Evolutionary conservation across 2,113 vertebrate species (phyloP).

Genomic region (Garra rufa): DNA sequence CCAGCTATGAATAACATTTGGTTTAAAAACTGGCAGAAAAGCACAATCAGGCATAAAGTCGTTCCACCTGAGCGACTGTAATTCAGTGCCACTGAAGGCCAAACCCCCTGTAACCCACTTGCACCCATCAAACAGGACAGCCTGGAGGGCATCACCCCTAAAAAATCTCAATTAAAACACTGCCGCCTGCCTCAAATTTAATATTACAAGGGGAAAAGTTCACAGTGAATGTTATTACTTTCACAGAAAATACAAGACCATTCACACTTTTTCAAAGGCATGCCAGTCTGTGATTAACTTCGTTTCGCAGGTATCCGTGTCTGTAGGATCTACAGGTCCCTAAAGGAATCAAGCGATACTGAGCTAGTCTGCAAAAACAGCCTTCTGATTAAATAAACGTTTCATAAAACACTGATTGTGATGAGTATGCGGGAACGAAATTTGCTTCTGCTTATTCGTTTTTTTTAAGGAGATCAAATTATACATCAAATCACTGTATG

Average conservation of each 20-base stretch:
- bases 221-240: slow-evolving; percentile 16
- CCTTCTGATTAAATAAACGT: slow-evolving; percentile 15
- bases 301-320: background rate
- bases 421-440: background rate
- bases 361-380: slow-evolving; percentile 18
- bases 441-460: slow-evolving; percentile 9
- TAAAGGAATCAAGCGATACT: slow-evolving; percentile 12
- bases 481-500: background rate
- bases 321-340: slow-evolving; percentile 13
- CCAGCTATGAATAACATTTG: background rate
- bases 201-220: slow-evolving; percentile 30
- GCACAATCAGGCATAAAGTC: background rate
- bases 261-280: slow-evolving; percentile 3
- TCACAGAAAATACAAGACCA: slow-evolving; percentile 3
- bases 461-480: slow-evolving; percentile 19
- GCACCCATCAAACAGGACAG: slow-evolving; percentile 41
- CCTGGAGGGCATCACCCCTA: slow-evolving; percentile 19
- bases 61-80: background rate
- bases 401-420: slow-evolving; percentile 18
- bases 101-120: slow-evolving; percentile 13
- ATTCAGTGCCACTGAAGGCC: slow-evolving; percentile 24
- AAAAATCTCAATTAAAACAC: slow-evolving; percentile 33
- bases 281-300: background rate
- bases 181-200: slow-evolving; percentile 23
- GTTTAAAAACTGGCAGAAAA: background rate